phyloP scores from a whole-genome alignment of 2,888 invertebrate genomes.

The Apotomis turbidana region DNA sequence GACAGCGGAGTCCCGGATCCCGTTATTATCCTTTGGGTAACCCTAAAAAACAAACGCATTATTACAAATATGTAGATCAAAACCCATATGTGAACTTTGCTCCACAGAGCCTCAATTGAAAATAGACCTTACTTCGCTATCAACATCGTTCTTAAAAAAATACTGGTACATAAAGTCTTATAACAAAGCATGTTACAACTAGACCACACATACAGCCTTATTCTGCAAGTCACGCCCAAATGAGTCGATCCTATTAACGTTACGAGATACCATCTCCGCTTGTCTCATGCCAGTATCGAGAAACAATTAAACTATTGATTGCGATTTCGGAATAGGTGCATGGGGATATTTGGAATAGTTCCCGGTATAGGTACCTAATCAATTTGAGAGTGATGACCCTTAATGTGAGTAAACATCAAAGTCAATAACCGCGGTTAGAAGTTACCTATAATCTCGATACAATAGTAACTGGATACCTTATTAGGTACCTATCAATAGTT shows the following conservation, averaged over 20 bases:
- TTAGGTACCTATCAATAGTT: too few species aligned
- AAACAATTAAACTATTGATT: conserved; percentile 39
- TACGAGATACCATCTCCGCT: conserved; percentile 58
- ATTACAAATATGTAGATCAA: conserved; percentile 4
- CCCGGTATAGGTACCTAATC: not conserved
- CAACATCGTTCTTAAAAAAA: not conserved
- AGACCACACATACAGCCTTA: conserved; percentile 71
- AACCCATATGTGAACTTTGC: conserved; percentile 9
- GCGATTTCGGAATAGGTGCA: conserved; percentile 34
- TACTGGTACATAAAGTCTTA: not conserved
- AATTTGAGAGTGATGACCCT: not conserved
- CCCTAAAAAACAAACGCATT: not conserved
- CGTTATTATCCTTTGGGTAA: too few species aligned
- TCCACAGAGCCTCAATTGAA: not conserved
- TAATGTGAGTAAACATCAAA: not conserved
- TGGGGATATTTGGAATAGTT: conserved; percentile 17
- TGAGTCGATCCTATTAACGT: conserved; percentile 75
- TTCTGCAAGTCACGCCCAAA: conserved; percentile 75
- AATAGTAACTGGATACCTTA: too few species aligned
- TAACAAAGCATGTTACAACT: conserved; percentile 39
- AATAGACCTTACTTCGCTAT: not conserved
- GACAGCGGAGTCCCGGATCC: too few species aligned
- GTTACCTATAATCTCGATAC: too few species aligned
- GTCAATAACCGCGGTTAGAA: not conserved
- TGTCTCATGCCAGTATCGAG: conserved; percentile 47